These are phyloP conservation scores for Callithrix jacchus DNA, from an alignment of 2,113 vertebrate genomes.

Conservation along the genomic window DNA sequence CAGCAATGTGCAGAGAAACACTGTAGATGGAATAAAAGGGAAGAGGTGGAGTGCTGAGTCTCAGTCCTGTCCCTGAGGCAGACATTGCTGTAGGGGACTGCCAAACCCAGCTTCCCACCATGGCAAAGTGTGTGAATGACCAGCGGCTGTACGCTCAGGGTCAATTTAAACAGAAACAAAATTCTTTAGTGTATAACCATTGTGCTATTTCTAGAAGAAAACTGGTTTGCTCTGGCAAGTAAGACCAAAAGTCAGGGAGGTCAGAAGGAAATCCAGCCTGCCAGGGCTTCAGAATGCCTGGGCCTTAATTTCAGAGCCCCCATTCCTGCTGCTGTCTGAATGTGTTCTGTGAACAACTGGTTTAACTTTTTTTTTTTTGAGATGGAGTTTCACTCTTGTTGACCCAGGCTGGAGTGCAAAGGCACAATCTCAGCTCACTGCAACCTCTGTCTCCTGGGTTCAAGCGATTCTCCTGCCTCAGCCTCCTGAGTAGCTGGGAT, in stretches of 20 bases:
- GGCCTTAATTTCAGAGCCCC: fast-evolving
- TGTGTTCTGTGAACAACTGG: fast-evolving
- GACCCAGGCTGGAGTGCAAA: too few species aligned
- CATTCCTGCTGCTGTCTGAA: too few species aligned
- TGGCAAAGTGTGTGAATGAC: not conserved
- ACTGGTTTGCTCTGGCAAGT: not conserved
- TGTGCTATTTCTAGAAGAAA: not conserved
- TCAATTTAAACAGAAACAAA: not conserved
- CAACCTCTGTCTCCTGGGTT: too few species aligned
- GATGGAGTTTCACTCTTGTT: too few species aligned
- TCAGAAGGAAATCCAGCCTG: not conserved
- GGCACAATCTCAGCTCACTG: too few species aligned
- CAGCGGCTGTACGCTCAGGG: not conserved
- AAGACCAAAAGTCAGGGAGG: not conserved
- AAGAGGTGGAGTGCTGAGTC: not conserved
- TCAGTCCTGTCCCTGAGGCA: not conserved
- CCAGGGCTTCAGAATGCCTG: fast-evolving
- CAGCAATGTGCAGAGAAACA: constrained; percentile 68
- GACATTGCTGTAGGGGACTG: fast-evolving
- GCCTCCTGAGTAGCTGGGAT: too few species aligned
- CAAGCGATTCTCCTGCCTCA: too few species aligned
- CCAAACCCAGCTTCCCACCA: fast-evolving
- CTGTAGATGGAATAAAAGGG: constrained; percentile 30
- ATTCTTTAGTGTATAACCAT: not conserved
- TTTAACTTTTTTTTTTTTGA: too few species aligned